phyloP scores from a whole-genome alignment of 2,888 invertebrate genomes.

The Diarsia brunnea region DNA sequence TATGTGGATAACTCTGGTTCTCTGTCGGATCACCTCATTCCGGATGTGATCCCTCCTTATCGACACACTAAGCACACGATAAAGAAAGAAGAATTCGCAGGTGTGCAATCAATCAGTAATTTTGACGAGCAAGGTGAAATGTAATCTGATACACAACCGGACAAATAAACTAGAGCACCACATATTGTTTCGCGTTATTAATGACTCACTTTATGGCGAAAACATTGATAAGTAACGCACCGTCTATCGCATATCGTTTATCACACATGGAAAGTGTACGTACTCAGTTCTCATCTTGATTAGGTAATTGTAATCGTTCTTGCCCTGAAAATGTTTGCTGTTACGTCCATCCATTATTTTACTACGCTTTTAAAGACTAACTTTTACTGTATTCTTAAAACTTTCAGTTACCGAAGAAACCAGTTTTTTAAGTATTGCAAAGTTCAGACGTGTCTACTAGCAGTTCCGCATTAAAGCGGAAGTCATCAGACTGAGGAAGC shows the following conservation, averaged over 20 bases:
- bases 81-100: background rate
- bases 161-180: constrained; percentile 12
- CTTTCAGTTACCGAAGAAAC: background rate
- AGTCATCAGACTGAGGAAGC: constrained; percentile 44
- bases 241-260: background rate
- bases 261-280: constrained; percentile 5
- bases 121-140: constrained; percentile 45
- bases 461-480: constrained; percentile 47
- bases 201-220: constrained; percentile 25
- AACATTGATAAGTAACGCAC: constrained; percentile 27
- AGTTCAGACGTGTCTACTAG: constrained; percentile 32
- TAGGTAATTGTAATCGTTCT: background rate
- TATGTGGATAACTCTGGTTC: too few species aligned
- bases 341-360: background rate
- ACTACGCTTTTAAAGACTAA: background rate
- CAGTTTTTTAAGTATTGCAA: constrained; percentile 20
- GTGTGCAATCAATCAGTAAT: constrained; percentile 37
- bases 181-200: constrained; percentile 7
- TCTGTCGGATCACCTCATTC: too few species aligned
- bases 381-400: background rate
- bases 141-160: constrained; percentile 41
- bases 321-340: background rate
- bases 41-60: too few species aligned
- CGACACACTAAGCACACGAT: too few species aligned
- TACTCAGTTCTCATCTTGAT: constrained; percentile 1